A percentile compares a stretch with the other conserved stretches of the same genome.
Conservation (phyloP, 2,113 vertebrate species). For the Haemorhous mexicanus region DNA sequence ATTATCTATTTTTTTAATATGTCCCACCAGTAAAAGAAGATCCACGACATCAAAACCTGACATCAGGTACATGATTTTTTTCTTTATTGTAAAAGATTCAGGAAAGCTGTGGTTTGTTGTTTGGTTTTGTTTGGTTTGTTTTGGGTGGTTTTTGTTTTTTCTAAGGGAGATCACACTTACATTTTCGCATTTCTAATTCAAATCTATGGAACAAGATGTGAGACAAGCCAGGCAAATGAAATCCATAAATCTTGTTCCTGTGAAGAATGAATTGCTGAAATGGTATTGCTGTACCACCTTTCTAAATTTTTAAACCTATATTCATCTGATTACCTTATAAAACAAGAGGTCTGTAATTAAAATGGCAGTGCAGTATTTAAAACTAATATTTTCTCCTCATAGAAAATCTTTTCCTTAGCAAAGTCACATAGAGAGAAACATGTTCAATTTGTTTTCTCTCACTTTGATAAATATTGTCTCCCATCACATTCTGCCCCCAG, state of each 20-base stretch:
- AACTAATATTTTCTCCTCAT: neutral
- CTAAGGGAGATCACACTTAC: neutral
- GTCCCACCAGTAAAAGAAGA: slow-evolving; percentile 43
- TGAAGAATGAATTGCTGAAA: neutral
- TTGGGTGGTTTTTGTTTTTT: neutral
- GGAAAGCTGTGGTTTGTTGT: neutral
- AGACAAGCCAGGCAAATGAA: neutral
- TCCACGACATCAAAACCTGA: slow-evolving; percentile 49
- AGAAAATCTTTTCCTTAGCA: neutral
- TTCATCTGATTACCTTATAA: neutral
- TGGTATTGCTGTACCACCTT: neutral
- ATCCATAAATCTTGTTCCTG: neutral
- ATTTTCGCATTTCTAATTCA: neutral
- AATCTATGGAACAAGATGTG: neutral
- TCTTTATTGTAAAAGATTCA: neutral
- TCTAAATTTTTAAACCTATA: neutral
- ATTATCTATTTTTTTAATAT: neutral
- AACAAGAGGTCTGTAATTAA: neutral
- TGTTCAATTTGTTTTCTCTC: neutral
- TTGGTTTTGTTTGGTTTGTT: neutral
- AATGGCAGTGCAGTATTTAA: neutral
- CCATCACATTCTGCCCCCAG: neutral
- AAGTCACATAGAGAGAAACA: neutral
- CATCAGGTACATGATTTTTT: slow-evolving; percentile 61
- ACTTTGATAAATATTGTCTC: neutral